Evolutionary conservation across 1,140 invertebrate species (phyloP), one percentile per base, ranked within the genome.

Genomic region (Eupeodes corollae): DNA sequence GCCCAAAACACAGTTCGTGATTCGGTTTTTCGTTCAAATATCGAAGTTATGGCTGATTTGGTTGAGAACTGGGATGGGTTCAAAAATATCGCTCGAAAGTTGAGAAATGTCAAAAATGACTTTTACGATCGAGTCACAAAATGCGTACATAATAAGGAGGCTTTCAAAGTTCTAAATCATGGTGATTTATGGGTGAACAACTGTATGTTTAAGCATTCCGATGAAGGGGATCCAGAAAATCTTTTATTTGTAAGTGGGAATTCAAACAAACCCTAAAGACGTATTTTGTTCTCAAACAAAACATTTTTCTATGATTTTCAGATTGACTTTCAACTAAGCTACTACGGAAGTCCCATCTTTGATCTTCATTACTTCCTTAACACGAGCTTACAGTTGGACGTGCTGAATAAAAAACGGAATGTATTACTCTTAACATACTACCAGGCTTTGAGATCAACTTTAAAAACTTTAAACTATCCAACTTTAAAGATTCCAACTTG

Each of bases 131-230:
- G 15, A 5, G 16, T 41, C 3, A 41, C 6, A 41, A 21, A 41
- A 3, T 14, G 39, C 16, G 13, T n/a, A 5, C 6, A 13, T 21
- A 16, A 55, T 5, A 48, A 31, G 0, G 56, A 46, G 53, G 54
- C 9, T 31, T 54, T 57, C 54, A 68, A 72, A 26, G 78, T 81
- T 1, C 63, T 83, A 10, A 78, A 75, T 55, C 81, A 83, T 39
- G 80, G 80, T 6, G 81, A 83, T 56, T 67, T 72, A 19, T 83
- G 79, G 79, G 67, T 75, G 1, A 81, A 80, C 50, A 83, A 83
- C 52, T 78, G 82, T 61, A 60, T 83, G 52, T 82, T 81, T 55
- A 70, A 70, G 34, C 80, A 81, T 52, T 61, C 61, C 46, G 61
- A 63, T 1, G 65, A n/a, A n/a, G n/a, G 72, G 42, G 68, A 74